These are phyloP conservation scores for Perognathus longimembris DNA, from an alignment of 2,113 vertebrate species.

Conservation along the genomic window DNA sequence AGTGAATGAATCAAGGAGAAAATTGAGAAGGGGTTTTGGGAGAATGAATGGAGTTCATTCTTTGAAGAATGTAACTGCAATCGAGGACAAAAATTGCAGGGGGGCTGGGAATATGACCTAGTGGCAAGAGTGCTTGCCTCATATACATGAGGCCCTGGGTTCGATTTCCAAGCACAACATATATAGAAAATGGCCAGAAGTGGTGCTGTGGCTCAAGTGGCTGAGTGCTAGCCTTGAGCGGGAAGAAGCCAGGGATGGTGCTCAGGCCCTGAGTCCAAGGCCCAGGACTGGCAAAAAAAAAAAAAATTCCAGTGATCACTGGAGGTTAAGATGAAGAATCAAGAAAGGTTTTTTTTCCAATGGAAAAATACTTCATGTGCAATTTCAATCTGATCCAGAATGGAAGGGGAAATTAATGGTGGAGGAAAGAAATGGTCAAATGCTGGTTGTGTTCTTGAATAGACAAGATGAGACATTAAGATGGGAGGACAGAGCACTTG, in stretches of 20 bases:
- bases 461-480: conserved; percentile 34
- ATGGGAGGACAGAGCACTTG: neutral
- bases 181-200: no score
- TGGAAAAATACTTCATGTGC: neutral
- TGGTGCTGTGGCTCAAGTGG: no score
- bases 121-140: no score
- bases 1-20: neutral
- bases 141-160: no score
- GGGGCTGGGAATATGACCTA: no score
- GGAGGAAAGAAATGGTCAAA: neutral
- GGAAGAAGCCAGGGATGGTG: no score
- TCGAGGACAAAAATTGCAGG: neutral
- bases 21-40: neutral
- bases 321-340: neutral
- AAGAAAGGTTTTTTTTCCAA: neutral
- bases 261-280: no score
- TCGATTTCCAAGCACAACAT: no score
- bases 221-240: no score
- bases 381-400: conserved; percentile 38
- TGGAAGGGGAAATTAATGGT: neutral
- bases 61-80: neutral
- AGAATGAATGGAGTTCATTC: neutral
- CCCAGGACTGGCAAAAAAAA: no score
- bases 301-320: neutral
- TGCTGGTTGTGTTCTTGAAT: neutral